A percentile compares a stretch with the other conserved stretches of the same genome.
Conservation (phyloP, 1,140 invertebrate species). For the Drosophila funebris region DNA sequence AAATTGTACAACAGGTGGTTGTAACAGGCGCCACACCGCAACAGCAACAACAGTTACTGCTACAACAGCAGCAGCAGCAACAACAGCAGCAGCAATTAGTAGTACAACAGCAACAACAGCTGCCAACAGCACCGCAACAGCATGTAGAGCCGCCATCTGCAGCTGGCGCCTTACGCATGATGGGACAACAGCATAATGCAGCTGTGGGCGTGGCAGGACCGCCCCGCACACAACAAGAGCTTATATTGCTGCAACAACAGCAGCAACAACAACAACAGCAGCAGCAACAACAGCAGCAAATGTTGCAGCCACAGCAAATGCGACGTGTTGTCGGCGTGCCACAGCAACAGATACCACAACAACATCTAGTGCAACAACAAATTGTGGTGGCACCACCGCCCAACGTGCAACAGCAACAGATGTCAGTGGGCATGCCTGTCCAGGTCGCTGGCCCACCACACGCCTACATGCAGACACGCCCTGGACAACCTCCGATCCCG, state of each 20-base stretch:
- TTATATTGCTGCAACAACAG: constrained; percentile 71
- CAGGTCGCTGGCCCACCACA: constrained; percentile 61
- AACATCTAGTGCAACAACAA: constrained; percentile 74
- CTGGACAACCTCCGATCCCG: constrained; percentile 80
- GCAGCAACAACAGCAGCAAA: constrained; percentile 59
- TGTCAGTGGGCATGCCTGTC: constrained; percentile 51
- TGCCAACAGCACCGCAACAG: constrained; percentile 59
- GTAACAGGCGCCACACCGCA: constrained; percentile 57
- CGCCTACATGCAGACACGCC: constrained; percentile 70
- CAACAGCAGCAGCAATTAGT: constrained; percentile 69
- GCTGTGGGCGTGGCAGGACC: constrained; percentile 77
- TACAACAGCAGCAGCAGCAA: constrained; percentile 69
- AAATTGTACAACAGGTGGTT: constrained; percentile 76
- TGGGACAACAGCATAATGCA: constrained; percentile 92
- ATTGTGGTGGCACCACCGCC: constrained; percentile 61
- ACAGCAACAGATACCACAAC: constrained; percentile 78
- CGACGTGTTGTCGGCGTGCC: constrained; percentile 84
- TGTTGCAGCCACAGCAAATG: constrained; percentile 72
- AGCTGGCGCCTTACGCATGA: constrained; percentile 89
- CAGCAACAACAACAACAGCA: constrained; percentile 69
- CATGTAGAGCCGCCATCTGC: constrained; percentile 86
- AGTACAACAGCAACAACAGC: constrained; percentile 57
- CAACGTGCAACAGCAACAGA: constrained; percentile 58
- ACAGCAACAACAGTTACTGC: constrained; percentile 54
- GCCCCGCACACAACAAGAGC: constrained; percentile 69